phyloP scores from a whole-genome alignment of 2,113 vertebrate species.

The Sebastes fasciatus region DNA sequence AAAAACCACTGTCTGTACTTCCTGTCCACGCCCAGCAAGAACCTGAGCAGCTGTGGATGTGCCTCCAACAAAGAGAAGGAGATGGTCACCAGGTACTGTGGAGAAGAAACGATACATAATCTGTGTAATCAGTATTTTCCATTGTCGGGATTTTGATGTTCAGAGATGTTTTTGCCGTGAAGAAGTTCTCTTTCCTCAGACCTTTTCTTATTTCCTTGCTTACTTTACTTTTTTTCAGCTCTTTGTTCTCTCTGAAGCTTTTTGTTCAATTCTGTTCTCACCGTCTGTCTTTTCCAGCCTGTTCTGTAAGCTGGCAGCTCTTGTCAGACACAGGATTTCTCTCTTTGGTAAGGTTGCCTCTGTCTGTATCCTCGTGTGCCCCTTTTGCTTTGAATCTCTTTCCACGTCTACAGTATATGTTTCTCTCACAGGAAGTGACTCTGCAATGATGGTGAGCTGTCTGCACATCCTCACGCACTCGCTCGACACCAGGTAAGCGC shows the following conservation, averaged over 20 bases:
- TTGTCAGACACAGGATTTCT: conserved; percentile 99
- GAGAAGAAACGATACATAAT: neutral
- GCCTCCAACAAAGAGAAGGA: conserved; percentile 99
- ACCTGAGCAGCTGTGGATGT: conserved; percentile 93
- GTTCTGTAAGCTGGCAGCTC: conserved; percentile 98
- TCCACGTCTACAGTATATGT: conserved; percentile 27
- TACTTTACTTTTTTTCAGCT: conserved; percentile 15
- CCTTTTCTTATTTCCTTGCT: conserved; percentile 14
- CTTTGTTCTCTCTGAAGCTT: conserved; percentile 23
- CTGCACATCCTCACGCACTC: conserved; percentile 95
- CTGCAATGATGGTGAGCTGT: conserved; percentile 96
- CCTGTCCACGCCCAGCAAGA: conserved; percentile 93
- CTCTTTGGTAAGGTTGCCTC: conserved; percentile 92
- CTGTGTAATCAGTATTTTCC: neutral
- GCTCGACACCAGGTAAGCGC: conserved; percentile 90
- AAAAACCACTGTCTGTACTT: conserved; percentile 97
- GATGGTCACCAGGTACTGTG: conserved; percentile 94
- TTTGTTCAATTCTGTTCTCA: conserved; percentile 51
- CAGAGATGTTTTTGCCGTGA: neutral
- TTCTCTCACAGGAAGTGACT: conserved; percentile 90
- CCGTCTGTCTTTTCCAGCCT: conserved; percentile 86
- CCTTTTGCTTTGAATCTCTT: conserved; percentile 10
- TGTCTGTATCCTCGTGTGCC: conserved; percentile 27
- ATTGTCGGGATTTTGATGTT: neutral
- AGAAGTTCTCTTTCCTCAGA: neutral